Conservation (phyloP, 2,797 vertebrate genomes). For the Anguilla obscura region DNA sequence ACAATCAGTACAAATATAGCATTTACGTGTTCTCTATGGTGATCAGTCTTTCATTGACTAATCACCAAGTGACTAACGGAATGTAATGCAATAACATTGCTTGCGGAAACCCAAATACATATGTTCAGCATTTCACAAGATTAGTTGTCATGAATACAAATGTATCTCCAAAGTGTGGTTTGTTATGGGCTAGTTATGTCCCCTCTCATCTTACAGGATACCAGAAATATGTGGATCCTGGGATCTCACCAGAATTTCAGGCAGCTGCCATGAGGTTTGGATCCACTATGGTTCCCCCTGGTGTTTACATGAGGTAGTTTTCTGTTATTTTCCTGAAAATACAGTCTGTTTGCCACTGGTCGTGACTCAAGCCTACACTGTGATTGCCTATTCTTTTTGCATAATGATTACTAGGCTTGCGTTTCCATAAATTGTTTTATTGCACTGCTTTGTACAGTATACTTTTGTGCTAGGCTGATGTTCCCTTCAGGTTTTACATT, state of each 20-base stretch:
- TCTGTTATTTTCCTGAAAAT: not conserved
- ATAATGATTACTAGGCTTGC: not conserved
- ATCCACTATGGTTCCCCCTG: slow-evolving; percentile 87
- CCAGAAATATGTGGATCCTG: slow-evolving; percentile 85
- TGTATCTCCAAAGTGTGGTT: not conserved
- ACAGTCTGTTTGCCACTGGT: not conserved
- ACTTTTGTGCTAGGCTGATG: not conserved
- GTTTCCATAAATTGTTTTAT: not conserved
- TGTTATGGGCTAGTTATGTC: not conserved
- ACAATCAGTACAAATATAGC: not conserved
- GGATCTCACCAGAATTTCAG: slow-evolving; percentile 86
- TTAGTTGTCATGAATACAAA: not conserved
- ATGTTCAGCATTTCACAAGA: not conserved
- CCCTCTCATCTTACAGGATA: slow-evolving; percentile 71
- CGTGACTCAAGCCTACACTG: not conserved
- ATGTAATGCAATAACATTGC: not conserved
- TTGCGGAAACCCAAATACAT: not conserved
- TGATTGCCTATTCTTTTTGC: not conserved
- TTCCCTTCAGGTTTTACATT: not conserved
- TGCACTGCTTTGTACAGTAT: not conserved
- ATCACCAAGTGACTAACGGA: not conserved
- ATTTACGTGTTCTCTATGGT: not conserved
- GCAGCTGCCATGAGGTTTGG: slow-evolving; percentile 76
- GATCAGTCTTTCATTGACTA: not conserved
- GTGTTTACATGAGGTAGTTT: slow-evolving; percentile 89